Evolutionary conservation across 1,140 invertebrate species (phyloP), one percentile per base, ranked within the genome.

Genomic region (Pachyrhynchus sulphureomaculatus): DNA sequence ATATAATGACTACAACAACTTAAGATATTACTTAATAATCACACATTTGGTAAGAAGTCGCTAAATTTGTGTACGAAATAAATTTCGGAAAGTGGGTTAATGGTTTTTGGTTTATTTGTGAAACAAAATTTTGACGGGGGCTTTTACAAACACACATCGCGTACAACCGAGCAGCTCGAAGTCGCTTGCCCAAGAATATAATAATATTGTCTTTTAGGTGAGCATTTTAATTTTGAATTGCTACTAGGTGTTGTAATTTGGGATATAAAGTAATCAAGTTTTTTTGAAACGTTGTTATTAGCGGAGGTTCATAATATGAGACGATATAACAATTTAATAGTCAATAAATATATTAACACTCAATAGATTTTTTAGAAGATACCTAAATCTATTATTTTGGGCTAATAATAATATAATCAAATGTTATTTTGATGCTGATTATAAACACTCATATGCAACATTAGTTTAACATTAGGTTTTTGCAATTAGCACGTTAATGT

Each of bases 81-180:
- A 47, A 36, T 47, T 37, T 8, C 3, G 42, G 24, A 58, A 58
- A 48, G 55, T 58, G 44, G 55, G 55, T 58, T 58, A 58, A 58
- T 58, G 37, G 55, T 49, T 58, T 8, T 57, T 29, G 33, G 55
- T 58, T 49, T 58, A 58, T 58, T 58, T 58, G 37, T 58, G 55
- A 58, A 58, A 58, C 36, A 23, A 37, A 58, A 37, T 58, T 58
- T 58, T 58, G 53, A 23, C 53, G 53, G 53, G 36, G 53, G 13
- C 15, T 12, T 32, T 4, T 41, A 41, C 37, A 41, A 12, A 36
- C 34, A 36, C 34, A 36, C 34, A 36, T 36, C 34, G 34, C 4
- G 34, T 36, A 36, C 12, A 5, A 3, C 10, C 34, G 12, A 24
- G 21, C 5, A 8, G n/a, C 18, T 4, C 15, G 20, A 2, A 15